Percentiles rank a stretch among this genome's conserved stretches.
phyloP scores from a whole-genome alignment of 2,113 vertebrate genomes.

The Seriola quinqueradiata region DNA sequence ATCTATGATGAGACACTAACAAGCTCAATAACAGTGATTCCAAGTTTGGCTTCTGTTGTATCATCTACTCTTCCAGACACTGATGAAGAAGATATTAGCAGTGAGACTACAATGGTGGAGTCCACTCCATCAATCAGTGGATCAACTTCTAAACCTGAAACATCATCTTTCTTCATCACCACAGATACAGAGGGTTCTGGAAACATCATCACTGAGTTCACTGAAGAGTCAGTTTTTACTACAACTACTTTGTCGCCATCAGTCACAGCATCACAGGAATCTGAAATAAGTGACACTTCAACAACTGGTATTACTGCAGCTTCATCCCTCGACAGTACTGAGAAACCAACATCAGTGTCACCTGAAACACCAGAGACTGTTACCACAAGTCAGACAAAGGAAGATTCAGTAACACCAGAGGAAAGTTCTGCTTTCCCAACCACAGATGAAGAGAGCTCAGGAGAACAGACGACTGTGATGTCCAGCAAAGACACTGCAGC shows the following conservation, averaged over 20 bases:
- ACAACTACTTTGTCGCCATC: neutral
- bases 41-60: too few relatives aligned
- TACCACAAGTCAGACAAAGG: neutral
- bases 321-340: slow-evolving; percentile 1
- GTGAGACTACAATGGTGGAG: too few relatives aligned
- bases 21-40: too few relatives aligned
- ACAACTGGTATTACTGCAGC: neutral
- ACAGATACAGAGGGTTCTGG: neutral
- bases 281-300: neutral
- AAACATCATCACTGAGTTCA: neutral
- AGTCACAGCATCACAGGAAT: slow-evolving; percentile 4
- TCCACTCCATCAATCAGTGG: too few relatives aligned
- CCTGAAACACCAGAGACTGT: neutral
- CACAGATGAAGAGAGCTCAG: slow-evolving; percentile 5
- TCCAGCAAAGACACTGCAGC: neutral
- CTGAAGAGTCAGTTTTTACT: neutral
- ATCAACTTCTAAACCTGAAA: too few relatives aligned
- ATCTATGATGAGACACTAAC: neutral
- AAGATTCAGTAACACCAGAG: neutral
- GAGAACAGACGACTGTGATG: neutral
- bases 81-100: too few relatives aligned
- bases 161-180: too few relatives aligned
- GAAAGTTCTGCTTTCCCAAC: too few relatives aligned
- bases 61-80: too few relatives aligned
- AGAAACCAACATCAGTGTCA: slow-evolving; percentile 1